Evolutionary conservation across 2,113 vertebrate genomes (phyloP), one percentile per base, ranked within the genome.

Genomic region (Semicossyphus pulcher): DNA sequence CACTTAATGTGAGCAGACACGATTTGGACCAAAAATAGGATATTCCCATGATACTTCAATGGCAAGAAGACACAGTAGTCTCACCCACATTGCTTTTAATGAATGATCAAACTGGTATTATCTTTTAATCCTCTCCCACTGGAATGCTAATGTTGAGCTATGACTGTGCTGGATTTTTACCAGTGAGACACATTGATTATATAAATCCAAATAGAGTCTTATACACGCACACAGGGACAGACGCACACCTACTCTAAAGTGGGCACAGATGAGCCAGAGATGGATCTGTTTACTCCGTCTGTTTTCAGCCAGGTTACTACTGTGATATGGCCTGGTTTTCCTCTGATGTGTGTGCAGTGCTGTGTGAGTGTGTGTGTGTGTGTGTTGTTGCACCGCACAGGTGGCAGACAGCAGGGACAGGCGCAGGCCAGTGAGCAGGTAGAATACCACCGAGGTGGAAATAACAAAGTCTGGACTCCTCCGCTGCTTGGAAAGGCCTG

Each of bases 311-410:
- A 57, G 56, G 71, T 61, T 39, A 37, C 76, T 34, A 72, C 75
- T 82, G 89, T 47, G 86, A 89, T 84, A 44, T 87, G 83, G 65
- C 84, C 87, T 86, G 79, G 10, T 91, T 90, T 81, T 65, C 26
- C 0, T 6, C 8, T 47, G 71, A 58, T 59, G 62, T 70, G 63
- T 59, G 58, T 57, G 49, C 4, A 4, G 11, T 44, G 20, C 2
- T 49, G 60, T 80, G 62, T 51, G 72, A n/a, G 4, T 39, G 37
- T 39, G 12, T 59, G 34, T 31, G 52, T 56, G 26, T 20, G 29
- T 47, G 29, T 32, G 63, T 59, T 15, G 21, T 65, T 45, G 11
- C 67, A 47, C 41, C 3, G 54, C 78, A 63, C 91, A 89, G 88
- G 90, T 88, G 86, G 86, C 47, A 23, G 77, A 67, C 76, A 88